phyloP scores from a whole-genome alignment of 1,140 invertebrate species.

The Vanessa atalanta region DNA sequence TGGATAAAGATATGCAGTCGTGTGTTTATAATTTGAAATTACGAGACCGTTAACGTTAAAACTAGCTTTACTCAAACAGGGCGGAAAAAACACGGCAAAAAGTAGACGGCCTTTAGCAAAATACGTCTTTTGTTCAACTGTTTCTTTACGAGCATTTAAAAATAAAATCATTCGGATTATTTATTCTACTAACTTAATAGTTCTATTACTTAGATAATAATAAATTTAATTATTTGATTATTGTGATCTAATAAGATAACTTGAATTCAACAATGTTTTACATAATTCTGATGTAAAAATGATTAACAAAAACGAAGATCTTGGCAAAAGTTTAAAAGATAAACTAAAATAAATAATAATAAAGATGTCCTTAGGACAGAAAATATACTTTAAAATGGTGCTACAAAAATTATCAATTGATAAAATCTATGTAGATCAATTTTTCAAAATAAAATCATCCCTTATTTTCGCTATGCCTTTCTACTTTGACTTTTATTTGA shows the following conservation, averaged over 20 bases:
- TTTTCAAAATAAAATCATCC: too few species aligned
- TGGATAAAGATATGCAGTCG: neutral
- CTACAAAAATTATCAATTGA: too few species aligned
- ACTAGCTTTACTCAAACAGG: conserved; percentile 14
- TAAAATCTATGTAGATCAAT: too few species aligned
- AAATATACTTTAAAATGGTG: too few species aligned
- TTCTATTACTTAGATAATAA: neutral
- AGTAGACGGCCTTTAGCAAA: conserved; percentile 9
- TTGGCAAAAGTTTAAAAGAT: too few species aligned
- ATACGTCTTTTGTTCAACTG: conserved; percentile 9
- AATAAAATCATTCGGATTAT: neutral
- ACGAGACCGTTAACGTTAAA: conserved; percentile 17
- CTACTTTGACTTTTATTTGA: neutral
- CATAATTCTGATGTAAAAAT: neutral
- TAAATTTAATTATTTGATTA: neutral
- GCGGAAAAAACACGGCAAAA: conserved; percentile 17
- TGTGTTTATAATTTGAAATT: conserved; percentile 21
- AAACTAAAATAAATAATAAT: too few species aligned
- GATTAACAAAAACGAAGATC: too few species aligned
- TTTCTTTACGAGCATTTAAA: neutral
- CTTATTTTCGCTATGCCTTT: too few species aligned
- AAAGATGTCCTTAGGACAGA: too few species aligned
- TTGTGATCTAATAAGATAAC: neutral
- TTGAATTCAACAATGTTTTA: neutral
- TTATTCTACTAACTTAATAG: neutral